These are phyloP conservation scores for Drosophila aff. DNA, from an alignment of 1,140 invertebrate genomes.

Conservation along the genomic window DNA sequence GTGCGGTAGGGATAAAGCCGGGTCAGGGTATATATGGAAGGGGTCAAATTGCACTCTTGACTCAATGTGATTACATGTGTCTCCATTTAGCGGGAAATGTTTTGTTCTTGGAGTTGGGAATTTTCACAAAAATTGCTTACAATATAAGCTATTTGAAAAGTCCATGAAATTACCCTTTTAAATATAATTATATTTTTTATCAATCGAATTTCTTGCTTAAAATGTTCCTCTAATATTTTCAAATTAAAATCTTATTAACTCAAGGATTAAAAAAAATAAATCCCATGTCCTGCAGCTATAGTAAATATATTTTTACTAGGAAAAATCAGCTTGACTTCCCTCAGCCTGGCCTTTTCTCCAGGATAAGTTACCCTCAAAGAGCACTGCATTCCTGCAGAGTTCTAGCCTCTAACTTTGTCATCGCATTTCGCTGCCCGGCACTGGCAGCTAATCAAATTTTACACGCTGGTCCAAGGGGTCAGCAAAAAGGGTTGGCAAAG, in stretches of 20 bases:
- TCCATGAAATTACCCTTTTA: neutral
- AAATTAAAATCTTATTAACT: neutral
- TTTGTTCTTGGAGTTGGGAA: neutral
- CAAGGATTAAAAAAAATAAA: neutral
- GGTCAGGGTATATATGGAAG: neutral
- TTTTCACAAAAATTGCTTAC: neutral
- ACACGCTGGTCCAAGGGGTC: slow-evolving; percentile 14
- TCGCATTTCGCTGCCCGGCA: slow-evolving; percentile 5
- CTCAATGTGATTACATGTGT: slow-evolving; percentile 4
- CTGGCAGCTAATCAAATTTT: slow-evolving; percentile 60
- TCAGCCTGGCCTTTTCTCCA: neutral
- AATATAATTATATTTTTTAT: neutral
- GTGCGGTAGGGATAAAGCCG: neutral
- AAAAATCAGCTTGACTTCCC: neutral
- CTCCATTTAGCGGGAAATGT: neutral
- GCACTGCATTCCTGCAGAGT: neutral
- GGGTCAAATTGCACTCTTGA: slow-evolving; percentile 5
- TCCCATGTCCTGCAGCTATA: neutral
- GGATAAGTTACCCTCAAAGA: neutral
- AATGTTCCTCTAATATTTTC: neutral
- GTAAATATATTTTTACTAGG: neutral
- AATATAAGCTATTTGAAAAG: neutral
- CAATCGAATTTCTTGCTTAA: neutral
- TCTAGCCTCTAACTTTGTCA: slow-evolving; percentile 10
- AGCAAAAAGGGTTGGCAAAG: neutral